These are phyloP conservation scores for Athalia cordata DNA, from an alignment of 2,888 invertebrate species.

Conservation along the genomic window DNA sequence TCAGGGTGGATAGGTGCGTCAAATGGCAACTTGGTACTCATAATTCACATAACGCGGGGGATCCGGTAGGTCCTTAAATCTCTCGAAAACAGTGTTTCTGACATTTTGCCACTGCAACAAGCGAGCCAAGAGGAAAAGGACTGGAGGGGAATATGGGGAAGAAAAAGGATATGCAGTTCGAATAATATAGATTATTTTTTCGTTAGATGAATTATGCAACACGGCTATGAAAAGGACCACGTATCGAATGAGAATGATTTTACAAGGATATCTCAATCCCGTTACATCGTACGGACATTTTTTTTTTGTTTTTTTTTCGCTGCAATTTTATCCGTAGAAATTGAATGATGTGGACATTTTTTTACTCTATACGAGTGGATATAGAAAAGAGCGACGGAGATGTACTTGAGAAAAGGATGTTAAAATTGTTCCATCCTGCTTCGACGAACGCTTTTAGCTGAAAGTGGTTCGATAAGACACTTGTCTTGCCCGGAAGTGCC, in stretches of 20 bases:
- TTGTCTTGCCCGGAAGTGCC: conserved; percentile 37
- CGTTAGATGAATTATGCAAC: conserved; percentile 40
- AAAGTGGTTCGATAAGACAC: conserved; percentile 45
- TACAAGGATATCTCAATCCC: conserved; percentile 35
- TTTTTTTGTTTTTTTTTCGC: no score
- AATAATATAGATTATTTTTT: conserved; percentile 26
- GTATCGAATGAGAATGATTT: not conserved
- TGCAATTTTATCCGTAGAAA: conserved; percentile 6
- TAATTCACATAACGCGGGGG: conserved; percentile 64
- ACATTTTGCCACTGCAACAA: conserved; percentile 60
- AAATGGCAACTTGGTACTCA: conserved; percentile 55
- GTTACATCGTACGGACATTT: conserved; percentile 19
- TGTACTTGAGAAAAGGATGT: conserved; percentile 1
- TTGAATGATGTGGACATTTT: conserved; percentile 3
- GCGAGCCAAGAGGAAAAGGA: conserved; percentile 5
- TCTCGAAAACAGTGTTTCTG: conserved; percentile 65
- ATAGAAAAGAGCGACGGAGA: no score
- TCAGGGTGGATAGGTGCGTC: conserved; percentile 61
- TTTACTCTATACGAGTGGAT: not conserved
- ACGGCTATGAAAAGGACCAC: conserved; percentile 8
- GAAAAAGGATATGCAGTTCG: conserved; percentile 14
- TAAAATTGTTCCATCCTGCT: conserved; percentile 14
- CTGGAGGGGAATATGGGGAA: not conserved
- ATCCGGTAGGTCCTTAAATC: conserved; percentile 65
- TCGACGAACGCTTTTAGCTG: conserved; percentile 25